Evolutionary conservation across 2,888 invertebrate genomes (phyloP).

Genomic region (Kuschelorhynchus macadamiae): DNA sequence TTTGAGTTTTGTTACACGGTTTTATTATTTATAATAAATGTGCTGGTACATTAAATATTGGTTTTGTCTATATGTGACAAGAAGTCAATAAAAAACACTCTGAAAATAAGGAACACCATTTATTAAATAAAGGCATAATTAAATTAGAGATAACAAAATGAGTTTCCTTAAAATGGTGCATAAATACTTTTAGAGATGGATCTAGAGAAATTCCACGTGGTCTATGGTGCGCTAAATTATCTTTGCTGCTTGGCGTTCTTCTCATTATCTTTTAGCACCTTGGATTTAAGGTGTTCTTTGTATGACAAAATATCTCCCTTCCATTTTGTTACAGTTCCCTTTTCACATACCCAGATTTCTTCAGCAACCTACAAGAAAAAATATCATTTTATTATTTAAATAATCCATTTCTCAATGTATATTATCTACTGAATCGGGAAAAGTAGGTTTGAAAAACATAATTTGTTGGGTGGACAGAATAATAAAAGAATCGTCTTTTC

Average conservation of each 20-base stretch:
- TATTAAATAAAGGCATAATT: constrained; percentile 43
- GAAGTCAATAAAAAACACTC: constrained; percentile 17
- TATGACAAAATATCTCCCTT: constrained; percentile 95
- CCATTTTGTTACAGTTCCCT: constrained; percentile 96
- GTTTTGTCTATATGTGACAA: no score
- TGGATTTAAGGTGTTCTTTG: constrained; percentile 93
- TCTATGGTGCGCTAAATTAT: constrained; percentile 34
- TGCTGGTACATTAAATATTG: no score
- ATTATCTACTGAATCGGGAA: no score
- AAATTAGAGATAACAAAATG: constrained; percentile 19
- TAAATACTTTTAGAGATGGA: constrained; percentile 23
- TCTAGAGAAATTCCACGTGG: constrained; percentile 21
- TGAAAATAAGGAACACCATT: constrained; percentile 47
- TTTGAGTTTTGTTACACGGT: no score
- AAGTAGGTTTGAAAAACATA: no score
- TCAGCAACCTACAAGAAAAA: constrained; percentile 86
- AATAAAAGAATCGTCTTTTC: no score
- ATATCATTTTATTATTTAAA: not conserved
- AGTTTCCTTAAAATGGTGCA: constrained; percentile 28
- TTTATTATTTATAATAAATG: no score
- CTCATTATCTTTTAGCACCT: constrained; percentile 82
- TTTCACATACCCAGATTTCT: constrained; percentile 99
- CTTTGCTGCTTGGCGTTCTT: constrained; percentile 60
- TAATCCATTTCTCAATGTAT: no score
- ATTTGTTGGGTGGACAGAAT: no score